Evolutionary conservation across 2,113 vertebrate species (phyloP).

Genomic region (Rhinolophus sinicus): DNA sequence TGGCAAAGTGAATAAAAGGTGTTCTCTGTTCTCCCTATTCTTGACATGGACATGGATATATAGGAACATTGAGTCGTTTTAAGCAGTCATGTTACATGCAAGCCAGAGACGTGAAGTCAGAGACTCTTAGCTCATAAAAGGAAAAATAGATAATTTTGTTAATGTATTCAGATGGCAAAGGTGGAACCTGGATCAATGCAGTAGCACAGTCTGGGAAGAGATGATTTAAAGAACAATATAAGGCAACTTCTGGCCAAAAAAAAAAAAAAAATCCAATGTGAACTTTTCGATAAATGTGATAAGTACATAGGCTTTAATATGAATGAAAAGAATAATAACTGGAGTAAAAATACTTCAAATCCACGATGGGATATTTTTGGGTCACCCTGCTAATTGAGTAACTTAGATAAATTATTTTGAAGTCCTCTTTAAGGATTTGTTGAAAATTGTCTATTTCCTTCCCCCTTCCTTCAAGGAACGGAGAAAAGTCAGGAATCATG

Average conservation of each 20-base stretch:
- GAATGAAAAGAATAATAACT: not conserved
- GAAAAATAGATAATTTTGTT: not conserved
- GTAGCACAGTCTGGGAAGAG: not conserved
- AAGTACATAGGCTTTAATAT: not conserved
- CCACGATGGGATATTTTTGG: not conserved
- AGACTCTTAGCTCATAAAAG: not conserved
- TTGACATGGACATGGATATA: not conserved
- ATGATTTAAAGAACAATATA: not conserved
- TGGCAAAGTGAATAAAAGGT: not conserved
- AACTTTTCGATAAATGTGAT: conserved; percentile 8
- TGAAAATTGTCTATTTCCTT: not conserved
- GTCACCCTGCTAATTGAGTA: not conserved
- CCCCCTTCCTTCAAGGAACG: not conserved
- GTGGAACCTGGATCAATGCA: not conserved
- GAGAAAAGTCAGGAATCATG: conserved; percentile 16
- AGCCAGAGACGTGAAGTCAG: not conserved
- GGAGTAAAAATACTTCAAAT: not conserved
- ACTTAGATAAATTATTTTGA: conserved; percentile 1
- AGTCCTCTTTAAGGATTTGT: not conserved
- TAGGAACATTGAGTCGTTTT: not conserved
- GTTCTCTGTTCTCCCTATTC: not conserved
- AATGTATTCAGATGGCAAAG: not conserved
- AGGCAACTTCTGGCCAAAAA: not conserved
- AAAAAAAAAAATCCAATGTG: not conserved
- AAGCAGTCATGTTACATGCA: not conserved